phyloP scores from a whole-genome alignment of 2,113 vertebrate species.

The Perca schrenkii region DNA sequence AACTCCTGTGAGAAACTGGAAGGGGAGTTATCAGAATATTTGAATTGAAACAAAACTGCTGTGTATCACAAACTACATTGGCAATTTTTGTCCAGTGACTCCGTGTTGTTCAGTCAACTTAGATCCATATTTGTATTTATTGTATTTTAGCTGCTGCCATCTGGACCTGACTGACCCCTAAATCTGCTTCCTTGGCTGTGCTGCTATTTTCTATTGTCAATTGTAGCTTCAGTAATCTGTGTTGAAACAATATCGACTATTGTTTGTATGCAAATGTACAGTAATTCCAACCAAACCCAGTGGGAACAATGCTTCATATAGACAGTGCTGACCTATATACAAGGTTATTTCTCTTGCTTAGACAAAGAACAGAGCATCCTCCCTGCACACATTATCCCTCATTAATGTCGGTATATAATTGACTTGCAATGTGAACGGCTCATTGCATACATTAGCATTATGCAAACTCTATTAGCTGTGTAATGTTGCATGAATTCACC shows the following conservation, averaged over 20 bases:
- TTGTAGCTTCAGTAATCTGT: conserved; percentile 47
- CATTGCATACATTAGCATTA: conserved; percentile 60
- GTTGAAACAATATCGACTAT: conserved; percentile 56
- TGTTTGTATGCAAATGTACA: conserved; percentile 73
- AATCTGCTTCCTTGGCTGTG: conserved; percentile 25
- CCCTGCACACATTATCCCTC: conserved; percentile 40
- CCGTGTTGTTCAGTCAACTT: neutral
- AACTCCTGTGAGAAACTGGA: neutral
- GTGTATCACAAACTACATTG: neutral
- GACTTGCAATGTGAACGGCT: conserved; percentile 38
- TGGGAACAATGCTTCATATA: conserved; percentile 58
- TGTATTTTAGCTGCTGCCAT: neutral
- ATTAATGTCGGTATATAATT: conserved; percentile 62
- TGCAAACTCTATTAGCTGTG: conserved; percentile 60
- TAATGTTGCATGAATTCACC: conserved; percentile 65
- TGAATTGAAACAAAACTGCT: neutral
- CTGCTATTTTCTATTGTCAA: conserved; percentile 45
- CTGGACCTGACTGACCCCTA: neutral
- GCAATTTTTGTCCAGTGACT: neutral
- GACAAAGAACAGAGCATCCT: conserved; percentile 36
- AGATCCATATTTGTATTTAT: neutral
- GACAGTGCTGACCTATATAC: conserved; percentile 66
- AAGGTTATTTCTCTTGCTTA: conserved; percentile 17
- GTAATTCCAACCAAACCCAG: conserved; percentile 55
- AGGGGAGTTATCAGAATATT: neutral